Evolutionary conservation across 2,797 vertebrate genomes (phyloP).

Genomic region (Poecile montanus): DNA sequence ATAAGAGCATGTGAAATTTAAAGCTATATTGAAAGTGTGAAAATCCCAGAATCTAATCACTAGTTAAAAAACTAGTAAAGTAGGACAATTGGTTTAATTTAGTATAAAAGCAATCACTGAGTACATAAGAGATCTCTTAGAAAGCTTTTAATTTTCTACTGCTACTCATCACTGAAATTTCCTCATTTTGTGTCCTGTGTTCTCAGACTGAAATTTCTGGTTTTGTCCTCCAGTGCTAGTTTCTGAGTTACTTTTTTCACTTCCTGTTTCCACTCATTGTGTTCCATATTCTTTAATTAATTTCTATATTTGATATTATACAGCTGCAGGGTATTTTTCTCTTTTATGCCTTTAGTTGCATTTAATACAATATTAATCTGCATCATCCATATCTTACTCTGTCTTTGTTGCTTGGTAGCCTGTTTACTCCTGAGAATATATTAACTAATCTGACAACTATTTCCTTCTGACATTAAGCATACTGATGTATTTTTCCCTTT

Average conservation of each 20-base stretch:
- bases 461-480: slow-evolving; percentile 40
- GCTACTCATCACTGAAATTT: background rate
- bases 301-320: background rate
- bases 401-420: background rate
- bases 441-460: slow-evolving; percentile 38
- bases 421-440: slow-evolving; percentile 19
- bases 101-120: background rate
- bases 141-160: background rate
- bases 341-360: background rate
- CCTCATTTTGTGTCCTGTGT: background rate
- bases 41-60: background rate
- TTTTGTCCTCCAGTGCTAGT: background rate
- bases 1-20: background rate
- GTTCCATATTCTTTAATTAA: background rate
- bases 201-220: background rate
- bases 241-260: slow-evolving; percentile 1
- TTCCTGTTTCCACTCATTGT: background rate
- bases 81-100: background rate
- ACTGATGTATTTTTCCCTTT: slow-evolving; percentile 38
- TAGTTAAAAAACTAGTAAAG: background rate
- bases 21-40: background rate
- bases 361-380: background rate
- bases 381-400: background rate
- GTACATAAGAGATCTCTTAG: background rate
- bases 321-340: background rate